Evolutionary conservation across 2,888 invertebrate genomes (phyloP).

Genomic region (Scaptomyza cyrtandrae): DNA sequence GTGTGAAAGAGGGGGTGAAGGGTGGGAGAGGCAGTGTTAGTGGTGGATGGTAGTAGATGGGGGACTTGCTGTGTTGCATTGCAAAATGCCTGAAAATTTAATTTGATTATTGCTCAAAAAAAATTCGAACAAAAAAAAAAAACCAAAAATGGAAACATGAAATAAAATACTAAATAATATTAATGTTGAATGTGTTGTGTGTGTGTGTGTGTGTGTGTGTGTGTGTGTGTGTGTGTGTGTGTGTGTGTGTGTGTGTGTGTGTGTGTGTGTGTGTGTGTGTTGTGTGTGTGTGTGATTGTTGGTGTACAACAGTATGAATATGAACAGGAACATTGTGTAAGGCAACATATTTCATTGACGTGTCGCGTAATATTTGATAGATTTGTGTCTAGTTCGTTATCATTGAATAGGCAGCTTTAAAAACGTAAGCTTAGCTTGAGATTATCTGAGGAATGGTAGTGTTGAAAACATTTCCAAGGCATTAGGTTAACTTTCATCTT

Average conservation of each 20-base stretch:
- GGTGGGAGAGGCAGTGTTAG: too few relatives aligned
- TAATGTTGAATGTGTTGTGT: conserved; percentile 26
- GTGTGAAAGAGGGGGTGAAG: too few relatives aligned
- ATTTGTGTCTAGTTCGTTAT: too few relatives aligned
- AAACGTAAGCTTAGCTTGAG: too few relatives aligned
- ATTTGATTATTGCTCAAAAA: conserved; percentile 43
- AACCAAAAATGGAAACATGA: conserved; percentile 13
- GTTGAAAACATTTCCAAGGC: too few relatives aligned
- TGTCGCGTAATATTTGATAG: background rate
- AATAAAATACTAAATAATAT: conserved; percentile 19
- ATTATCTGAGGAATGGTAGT: too few relatives aligned
- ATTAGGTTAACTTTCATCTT: too few relatives aligned
- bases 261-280: background rate
- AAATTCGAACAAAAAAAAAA: conserved; percentile 4
- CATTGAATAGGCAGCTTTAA: too few relatives aligned
- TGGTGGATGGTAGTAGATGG: too few relatives aligned
- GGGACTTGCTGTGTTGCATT: conserved; percentile 44
- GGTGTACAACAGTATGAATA: background rate
- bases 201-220: background rate
- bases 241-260: conserved; percentile 6
- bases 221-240: background rate
- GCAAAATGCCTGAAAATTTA: conserved; percentile 68
- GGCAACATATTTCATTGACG: background rate
- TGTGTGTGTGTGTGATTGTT: too few relatives aligned
- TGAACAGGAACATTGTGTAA: too few relatives aligned